Evolutionary conservation across 2,888 invertebrate species (phyloP).

Genomic region (Melanargia galathea): DNA sequence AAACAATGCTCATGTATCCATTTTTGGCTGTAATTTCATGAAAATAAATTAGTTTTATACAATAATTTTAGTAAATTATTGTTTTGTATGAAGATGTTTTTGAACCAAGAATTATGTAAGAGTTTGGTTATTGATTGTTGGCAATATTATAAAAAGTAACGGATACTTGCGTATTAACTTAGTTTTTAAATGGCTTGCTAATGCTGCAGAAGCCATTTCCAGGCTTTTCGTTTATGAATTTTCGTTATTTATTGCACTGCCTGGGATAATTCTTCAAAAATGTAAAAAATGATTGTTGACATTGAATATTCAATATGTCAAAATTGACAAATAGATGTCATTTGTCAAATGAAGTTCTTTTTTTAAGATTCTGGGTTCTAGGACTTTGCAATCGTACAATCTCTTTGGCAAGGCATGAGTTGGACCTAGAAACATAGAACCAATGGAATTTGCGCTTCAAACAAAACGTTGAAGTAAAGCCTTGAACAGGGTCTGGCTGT

Average conservation of each 20-base stretch:
- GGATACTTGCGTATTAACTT: slow-evolving; percentile 68
- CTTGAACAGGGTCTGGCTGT: too few species aligned
- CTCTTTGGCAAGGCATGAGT: too few species aligned
- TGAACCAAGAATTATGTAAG: slow-evolving; percentile 65
- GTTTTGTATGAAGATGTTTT: slow-evolving; percentile 13
- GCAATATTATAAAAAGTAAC: slow-evolving; percentile 17
- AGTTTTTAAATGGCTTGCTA: slow-evolving; percentile 62
- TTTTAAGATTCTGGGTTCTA: too few species aligned
- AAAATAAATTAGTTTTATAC: background rate
- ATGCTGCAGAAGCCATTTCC: slow-evolving; percentile 72
- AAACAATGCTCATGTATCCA: slow-evolving; percentile 70
- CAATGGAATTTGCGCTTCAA: too few species aligned
- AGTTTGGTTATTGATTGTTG: slow-evolving; percentile 40
- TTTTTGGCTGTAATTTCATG: slow-evolving; percentile 55
- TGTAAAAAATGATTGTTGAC: too few species aligned
- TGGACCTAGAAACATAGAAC: too few species aligned
- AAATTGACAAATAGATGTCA: background rate
- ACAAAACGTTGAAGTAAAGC: too few species aligned
- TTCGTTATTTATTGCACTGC: slow-evolving; percentile 3
- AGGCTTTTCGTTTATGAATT: slow-evolving; percentile 46
- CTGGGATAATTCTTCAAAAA: too few species aligned
- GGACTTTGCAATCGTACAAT: too few species aligned
- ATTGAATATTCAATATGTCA: too few species aligned
- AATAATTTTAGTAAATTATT: background rate
- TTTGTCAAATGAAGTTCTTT: too few species aligned